A percentile compares a stretch with the other conserved stretches of the same genome.
Evolutionary conservation across 1,140 invertebrate genomes (phyloP).

Genomic region (Armadillidium nasatum): DNA sequence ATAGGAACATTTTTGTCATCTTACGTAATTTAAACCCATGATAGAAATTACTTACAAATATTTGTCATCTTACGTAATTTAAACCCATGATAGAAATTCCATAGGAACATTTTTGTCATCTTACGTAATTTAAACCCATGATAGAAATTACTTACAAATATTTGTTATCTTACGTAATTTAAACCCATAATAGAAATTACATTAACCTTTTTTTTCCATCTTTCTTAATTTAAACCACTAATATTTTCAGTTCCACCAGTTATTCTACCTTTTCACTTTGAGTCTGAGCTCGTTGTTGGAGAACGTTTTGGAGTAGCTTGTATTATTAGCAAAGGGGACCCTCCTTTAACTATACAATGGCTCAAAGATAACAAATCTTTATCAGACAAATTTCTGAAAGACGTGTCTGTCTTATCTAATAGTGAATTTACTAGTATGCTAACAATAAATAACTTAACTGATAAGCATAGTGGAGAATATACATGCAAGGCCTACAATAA

Average conservation of each 20-base stretch:
- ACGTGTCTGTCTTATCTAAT: background rate
- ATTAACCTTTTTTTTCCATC: too few species aligned
- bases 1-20: too few species aligned
- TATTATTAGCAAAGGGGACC: conserved; percentile 20
- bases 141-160: too few species aligned
- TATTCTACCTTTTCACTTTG: background rate
- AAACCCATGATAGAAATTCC: too few species aligned
- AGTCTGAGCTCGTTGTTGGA: background rate
- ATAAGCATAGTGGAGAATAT: background rate
- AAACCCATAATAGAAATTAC: too few species aligned
- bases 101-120: too few species aligned
- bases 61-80: too few species aligned
- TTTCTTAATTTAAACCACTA: background rate
- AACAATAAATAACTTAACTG: background rate
- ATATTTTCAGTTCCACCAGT: conserved; percentile 1
- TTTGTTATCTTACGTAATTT: too few species aligned
- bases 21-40: too few species aligned
- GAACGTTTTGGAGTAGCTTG: conserved; percentile 9
- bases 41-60: too few species aligned
- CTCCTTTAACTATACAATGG: conserved; percentile 22
- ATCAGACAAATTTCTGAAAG: background rate
- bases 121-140: too few species aligned
- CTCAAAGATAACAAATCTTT: conserved; percentile 21
- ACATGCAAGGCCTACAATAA: background rate
- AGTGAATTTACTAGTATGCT: conserved; percentile 4